phyloP scores from a whole-genome alignment of 2,888 invertebrate genomes.

The Choristoneura rosaceana region DNA sequence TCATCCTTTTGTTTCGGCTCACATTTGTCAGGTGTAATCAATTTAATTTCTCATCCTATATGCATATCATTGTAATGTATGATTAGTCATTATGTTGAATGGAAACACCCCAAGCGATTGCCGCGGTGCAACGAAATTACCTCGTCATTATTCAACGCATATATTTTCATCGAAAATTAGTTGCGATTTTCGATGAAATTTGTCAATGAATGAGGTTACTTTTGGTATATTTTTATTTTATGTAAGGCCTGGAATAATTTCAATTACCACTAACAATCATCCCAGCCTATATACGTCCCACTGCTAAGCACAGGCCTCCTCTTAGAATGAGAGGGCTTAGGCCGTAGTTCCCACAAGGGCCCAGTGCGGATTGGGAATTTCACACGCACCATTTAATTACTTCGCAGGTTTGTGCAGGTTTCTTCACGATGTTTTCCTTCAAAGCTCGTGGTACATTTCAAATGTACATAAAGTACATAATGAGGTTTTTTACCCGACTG shows the following conservation, averaged over 20 bases:
- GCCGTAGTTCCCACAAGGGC: no score
- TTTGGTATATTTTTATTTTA: not conserved
- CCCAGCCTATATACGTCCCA: no score
- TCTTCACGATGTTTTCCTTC: no score
- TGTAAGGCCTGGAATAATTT: not conserved
- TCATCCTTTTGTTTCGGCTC: not conserved
- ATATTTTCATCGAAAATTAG: slow-evolving; percentile 33
- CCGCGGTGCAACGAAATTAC: slow-evolving; percentile 30
- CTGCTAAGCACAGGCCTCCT: no score
- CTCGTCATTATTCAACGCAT: slow-evolving; percentile 33
- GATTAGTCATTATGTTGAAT: slow-evolving; percentile 19
- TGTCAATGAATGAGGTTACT: not conserved
- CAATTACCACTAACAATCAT: no score
- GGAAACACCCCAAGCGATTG: slow-evolving; percentile 33
- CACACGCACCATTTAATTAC: no score
- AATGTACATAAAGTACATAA: no score
- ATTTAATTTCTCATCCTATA: slow-evolving; percentile 16
- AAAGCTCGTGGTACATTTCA: no score
- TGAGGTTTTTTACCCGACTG: no score
- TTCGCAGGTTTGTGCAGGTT: no score
- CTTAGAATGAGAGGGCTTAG: no score
- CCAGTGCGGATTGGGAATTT: no score
- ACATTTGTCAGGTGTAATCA: not conserved
- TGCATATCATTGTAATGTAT: slow-evolving; percentile 18
- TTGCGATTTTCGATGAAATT: slow-evolving; percentile 21